Evolutionary conservation across 2,113 vertebrate genomes (phyloP), one percentile per base, ranked within the genome.

Genomic region (Seriola rivoliana): DNA sequence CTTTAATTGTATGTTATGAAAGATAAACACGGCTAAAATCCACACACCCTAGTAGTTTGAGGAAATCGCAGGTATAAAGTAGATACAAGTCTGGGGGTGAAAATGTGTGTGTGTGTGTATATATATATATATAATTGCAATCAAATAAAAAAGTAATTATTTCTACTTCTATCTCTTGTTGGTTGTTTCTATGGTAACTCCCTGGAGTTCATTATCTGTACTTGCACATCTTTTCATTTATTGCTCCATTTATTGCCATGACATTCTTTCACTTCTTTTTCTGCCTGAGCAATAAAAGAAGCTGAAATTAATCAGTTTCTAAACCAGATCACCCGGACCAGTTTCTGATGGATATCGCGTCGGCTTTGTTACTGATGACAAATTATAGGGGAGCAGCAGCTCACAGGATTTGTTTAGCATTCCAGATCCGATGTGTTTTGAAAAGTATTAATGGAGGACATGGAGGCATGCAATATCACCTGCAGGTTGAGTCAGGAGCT

Each of bases 371-470:
- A 59, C 46, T 6, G 42, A 83, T 92, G 91, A 94, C 87, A 90
- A 93, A 94, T 87, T 79, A 69, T 62, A 12, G 25, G 25, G 75
- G 72, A 82, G 74, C 81, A 85, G 85, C 84, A 67, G 71, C 82
- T 78, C n/a, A 5, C 71, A 32, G 67, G 75, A 65, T 85, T 93
- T 94, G 94, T 94, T 95, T 93, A 73, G 92, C 92, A 93, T 95
- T 95, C 94, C 94, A 88, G 40, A 44, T 84, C 44, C 0, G 40
- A 63, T 85, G 82, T 93, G 90, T 93, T 95, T 89, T 91, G 82
- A 93, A 83, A 91, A 60, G 88, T 90, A 87, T 95, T 93, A 91
- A 92, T 88, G 67, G 73, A 62, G 68, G 81, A 79, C 83, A 88
- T 90, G 82, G 48, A 89, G 92, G 91, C 70, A 81, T 86, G 86